Evolutionary conservation across 2,888 invertebrate species (phyloP), one percentile per base, ranked within the genome.

Genomic region (Leptarthrus brevirostris): DNA sequence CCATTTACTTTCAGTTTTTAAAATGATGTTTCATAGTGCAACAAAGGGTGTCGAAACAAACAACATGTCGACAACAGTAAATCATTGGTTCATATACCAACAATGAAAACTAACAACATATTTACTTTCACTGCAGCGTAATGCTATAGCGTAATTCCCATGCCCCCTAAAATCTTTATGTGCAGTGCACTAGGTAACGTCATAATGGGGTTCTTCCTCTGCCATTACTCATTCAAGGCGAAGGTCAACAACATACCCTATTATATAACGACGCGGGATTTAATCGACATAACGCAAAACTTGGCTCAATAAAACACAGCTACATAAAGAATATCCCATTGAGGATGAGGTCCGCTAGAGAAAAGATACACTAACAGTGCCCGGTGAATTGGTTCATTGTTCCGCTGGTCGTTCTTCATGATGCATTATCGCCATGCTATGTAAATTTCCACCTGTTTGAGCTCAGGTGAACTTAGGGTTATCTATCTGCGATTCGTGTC

Each of bases 371-470:
- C 40, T 8, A 10, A 40, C n/a, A 40, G 40, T 40, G 40, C 58
- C 58, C 16, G 34, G 34, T 58, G 58, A 34, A 34, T 36, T 34
- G 36, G 58, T 58, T 12, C 36, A 18, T 36, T 58, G 36, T 58
- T 36, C 58, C 58, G 58, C 36, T n/a, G 34, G 36, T 12, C n/a
- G 20, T 58, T 36, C 58, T 58, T 20, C 34, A 18, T 4, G 40
- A 3, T 8, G 56, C 36, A 58, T 58, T 58, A 36, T 58, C n/a
- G 34, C 58, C n/a, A 40, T 36, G 20, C 58, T 36, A 58, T 58
- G 58, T 40, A 58, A 58, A 58, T 58, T 36, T 58, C 36, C 58
- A 58, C 36, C 58, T 58, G 58, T 20, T 58, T 58, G 58, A 40
- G 36, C 58, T 40, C 40, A 40, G 40, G 8, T 40, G 40, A 40